Evolutionary conservation across 2,797 vertebrate genomes (phyloP).

Genomic region (Chaunax sp.): DNA sequence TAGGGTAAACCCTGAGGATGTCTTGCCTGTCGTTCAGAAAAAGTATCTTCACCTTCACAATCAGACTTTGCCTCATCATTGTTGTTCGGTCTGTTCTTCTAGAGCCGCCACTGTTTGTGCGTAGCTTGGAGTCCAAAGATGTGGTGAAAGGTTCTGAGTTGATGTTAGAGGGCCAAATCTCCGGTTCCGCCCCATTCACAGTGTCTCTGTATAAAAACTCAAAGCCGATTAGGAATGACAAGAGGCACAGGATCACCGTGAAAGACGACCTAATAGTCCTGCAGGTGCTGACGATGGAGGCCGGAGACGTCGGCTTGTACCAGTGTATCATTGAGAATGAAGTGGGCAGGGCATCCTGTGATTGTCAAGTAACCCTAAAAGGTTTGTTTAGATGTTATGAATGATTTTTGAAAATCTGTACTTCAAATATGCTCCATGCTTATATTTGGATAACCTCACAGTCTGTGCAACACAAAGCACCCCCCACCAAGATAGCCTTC

Average conservation of each 20-base stretch:
- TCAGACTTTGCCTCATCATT: not conserved
- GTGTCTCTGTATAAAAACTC: slow-evolving; percentile 93
- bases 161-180: slow-evolving; percentile 88
- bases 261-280: slow-evolving; percentile 89
- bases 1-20: not conserved
- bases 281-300: slow-evolving; percentile 91
- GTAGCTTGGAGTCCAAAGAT: slow-evolving; percentile 91
- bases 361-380: slow-evolving; percentile 90
- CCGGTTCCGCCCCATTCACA: slow-evolving; percentile 92
- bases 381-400: slow-evolving; percentile 84
- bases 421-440: not conserved
- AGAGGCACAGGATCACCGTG: slow-evolving; percentile 90
- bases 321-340: slow-evolving; percentile 93
- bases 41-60: not conserved
- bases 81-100: slow-evolving; percentile 67
- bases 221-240: slow-evolving; percentile 91
- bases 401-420: not conserved
- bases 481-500: not conserved
- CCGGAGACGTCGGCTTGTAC: slow-evolving; percentile 89
- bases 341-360: slow-evolving; percentile 90
- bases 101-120: slow-evolving; percentile 94
- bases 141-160: slow-evolving; percentile 94
- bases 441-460: slow-evolving; percentile 10
- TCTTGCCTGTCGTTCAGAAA: not conserved
- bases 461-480: not conserved